A percentile compares a stretch with the other conserved stretches of the same genome.
These are phyloP conservation scores for Calypte anna DNA, from an alignment of 2,113 vertebrate species.

Conservation along the genomic window DNA sequence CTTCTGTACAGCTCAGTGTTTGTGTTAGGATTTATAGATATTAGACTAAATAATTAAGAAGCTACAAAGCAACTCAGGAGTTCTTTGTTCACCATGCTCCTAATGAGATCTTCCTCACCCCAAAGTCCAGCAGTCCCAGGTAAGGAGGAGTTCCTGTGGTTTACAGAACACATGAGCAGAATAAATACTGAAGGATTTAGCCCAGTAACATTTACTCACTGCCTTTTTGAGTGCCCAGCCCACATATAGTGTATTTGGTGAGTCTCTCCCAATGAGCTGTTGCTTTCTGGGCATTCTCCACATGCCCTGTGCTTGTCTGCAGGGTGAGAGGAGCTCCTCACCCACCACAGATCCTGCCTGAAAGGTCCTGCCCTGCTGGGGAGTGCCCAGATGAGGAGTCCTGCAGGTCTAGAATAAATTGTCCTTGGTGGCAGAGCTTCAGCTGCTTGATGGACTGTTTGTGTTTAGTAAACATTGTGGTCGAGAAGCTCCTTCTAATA, in stretches of 20 bases:
- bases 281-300: not conserved
- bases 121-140: not conserved
- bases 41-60: not conserved
- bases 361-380: not conserved
- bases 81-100: not conserved
- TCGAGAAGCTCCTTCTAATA: not conserved
- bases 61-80: not conserved
- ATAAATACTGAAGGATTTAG: not conserved
- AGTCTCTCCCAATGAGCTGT: too few species aligned
- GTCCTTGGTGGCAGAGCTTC: not conserved
- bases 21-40: not conserved
- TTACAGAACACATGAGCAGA: not conserved
- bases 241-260: not conserved
- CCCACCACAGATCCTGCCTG: not conserved
- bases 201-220: not conserved
- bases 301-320: not conserved
- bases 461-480: not conserved
- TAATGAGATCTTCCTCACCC: not conserved
- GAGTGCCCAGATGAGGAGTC: not conserved
- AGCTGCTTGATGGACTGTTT: not conserved
- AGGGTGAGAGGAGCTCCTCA: not conserved
- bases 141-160: not conserved
- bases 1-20: not conserved
- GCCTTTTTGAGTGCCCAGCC: not conserved
- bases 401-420: rapidly evolving